These are phyloP conservation scores for Bothrops jararaca DNA, from an alignment of 2,113 vertebrate species.

Conservation along the genomic window DNA sequence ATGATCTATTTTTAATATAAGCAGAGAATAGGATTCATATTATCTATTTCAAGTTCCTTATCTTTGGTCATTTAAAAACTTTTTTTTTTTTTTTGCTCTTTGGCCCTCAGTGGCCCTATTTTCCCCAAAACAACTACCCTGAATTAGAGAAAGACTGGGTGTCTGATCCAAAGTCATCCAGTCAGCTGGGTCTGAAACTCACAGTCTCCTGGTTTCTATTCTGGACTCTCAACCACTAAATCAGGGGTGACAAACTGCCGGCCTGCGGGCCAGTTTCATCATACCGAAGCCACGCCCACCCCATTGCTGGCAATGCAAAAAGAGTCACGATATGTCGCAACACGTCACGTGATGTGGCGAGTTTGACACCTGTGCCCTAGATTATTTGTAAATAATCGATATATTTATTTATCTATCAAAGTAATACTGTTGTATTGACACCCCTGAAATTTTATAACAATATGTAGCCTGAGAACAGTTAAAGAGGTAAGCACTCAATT, in stretches of 20 bases:
- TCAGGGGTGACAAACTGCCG: no score
- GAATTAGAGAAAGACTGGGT: neutral
- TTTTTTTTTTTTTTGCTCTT: neutral
- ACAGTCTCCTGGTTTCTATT: neutral
- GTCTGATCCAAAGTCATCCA: neutral
- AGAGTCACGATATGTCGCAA: no score
- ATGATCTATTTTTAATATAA: neutral
- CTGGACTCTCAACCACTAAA: neutral
- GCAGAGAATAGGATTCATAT: neutral
- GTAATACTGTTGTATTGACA: neutral
- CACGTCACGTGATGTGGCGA: no score
- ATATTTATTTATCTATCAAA: neutral
- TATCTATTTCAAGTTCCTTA: neutral
- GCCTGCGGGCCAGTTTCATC: no score
- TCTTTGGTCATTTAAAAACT: neutral
- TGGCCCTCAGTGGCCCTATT: neutral
- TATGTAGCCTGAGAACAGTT: neutral
- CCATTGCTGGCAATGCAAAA: no score
- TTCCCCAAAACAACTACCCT: neutral
- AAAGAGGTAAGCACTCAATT: neutral
- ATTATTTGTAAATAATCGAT: neutral
- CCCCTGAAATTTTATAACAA: neutral
- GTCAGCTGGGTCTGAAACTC: neutral
- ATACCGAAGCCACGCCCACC: no score
- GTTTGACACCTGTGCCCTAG: neutral